Percentiles rank a stretch among this genome's conserved stretches.
Conservation (phyloP, 1,140 invertebrate species). For the Hyposmocoma kahamanoa region DNA sequence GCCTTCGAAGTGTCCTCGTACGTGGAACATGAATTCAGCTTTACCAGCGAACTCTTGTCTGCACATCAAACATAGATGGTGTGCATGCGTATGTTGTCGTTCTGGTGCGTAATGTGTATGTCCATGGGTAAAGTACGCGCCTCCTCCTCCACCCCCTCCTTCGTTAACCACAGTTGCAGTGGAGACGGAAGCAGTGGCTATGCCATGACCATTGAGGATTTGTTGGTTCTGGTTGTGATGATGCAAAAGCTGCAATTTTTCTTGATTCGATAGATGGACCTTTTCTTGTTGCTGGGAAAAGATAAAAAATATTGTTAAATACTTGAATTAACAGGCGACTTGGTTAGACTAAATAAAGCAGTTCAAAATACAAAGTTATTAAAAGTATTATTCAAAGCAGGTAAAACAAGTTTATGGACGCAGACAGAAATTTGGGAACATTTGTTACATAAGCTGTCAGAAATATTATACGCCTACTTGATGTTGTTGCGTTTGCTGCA, state of each 20-base stretch:
- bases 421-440: neutral
- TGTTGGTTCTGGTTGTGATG: conserved; percentile 74
- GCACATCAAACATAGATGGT: conserved; percentile 79
- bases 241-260: conserved; percentile 67
- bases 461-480: conserved; percentile 32
- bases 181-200: conserved; percentile 55
- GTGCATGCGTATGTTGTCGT: conserved; percentile 62
- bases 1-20: conserved; percentile 78
- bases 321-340: neutral
- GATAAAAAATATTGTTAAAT: neutral
- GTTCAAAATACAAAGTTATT: neutral
- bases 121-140: conserved; percentile 57
- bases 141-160: conserved; percentile 36
- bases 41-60: conserved; percentile 79
- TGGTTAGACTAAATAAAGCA: no score
- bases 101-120: conserved; percentile 70
- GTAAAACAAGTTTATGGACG: neutral
- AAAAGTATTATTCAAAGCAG: neutral
- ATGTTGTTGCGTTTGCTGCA: conserved; percentile 68
- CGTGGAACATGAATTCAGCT: conserved; percentile 81
- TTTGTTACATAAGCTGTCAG: neutral
- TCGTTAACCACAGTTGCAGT: conserved; percentile 62
- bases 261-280: conserved; percentile 66
- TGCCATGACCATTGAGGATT: conserved; percentile 62
- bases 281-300: conserved; percentile 59